Base-by-base conservation (phyloP, 2,113 vertebrate species). In the Clinocottus analis region DNA sequence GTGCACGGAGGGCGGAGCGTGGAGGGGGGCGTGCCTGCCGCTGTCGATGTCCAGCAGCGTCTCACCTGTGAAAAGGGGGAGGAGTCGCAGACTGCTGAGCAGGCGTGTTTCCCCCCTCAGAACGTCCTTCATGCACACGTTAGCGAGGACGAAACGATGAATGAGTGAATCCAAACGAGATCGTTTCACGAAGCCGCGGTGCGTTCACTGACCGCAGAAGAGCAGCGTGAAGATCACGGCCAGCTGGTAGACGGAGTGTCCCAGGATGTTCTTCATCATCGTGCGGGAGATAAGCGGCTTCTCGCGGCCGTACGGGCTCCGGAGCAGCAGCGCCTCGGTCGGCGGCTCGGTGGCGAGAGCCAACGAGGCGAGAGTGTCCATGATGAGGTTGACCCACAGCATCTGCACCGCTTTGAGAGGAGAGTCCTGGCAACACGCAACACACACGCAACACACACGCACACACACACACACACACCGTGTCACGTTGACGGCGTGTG, bases 201-300 rank as follows among this genome's bases (percentile, higher is more conserved):
- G n/a, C n/a, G n/a, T 76, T 82, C 35, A 82, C 97, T 96, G 94
- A 99, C 98, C 98, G 55, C 93, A 93, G 91, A 99, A 99, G n/a
- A 99, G 93, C 62, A 99, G 95, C 0, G 95, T 97, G 92, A 99
- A 99, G 93, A 99, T 96, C 53, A 96, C 90, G 5, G 95, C 95
- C 3, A 99, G 96, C 62, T 99, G 98, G 93, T 98, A 99, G 87
- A 99, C 87, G 0, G 94, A 96, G 47, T 99, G 98, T 41, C 97
- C 98, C 84, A 99, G 92, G 90, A 99, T 99, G 88, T 99, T 99
- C 93, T 99, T 99, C 98, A 99, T 99, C 98, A 99, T 99, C 2
- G 97, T 99, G 74, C 97, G 96, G 65, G 98, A 99, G 89, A 99
- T 97, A 85, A 99, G 94, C 41, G 98, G 97, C 91, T 99, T 99